A percentile compares a stretch with the other conserved stretches of the same genome.
Conservation (phyloP, 2,888 invertebrate genomes). For the Asteroscopus sphinx region DNA sequence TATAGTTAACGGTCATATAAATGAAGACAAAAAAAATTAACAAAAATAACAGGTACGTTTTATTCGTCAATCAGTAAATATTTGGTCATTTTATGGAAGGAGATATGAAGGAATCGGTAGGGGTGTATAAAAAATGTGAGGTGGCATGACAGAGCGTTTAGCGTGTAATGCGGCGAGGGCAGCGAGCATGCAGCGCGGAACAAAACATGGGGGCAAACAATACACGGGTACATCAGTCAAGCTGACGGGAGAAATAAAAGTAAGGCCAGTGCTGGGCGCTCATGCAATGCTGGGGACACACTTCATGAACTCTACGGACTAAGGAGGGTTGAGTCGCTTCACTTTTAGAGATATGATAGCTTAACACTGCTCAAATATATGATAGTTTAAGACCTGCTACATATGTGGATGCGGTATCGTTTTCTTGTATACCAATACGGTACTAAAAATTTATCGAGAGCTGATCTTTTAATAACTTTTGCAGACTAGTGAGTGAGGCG, state of each 20-base stretch:
- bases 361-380: neutral
- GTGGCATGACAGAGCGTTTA: slow-evolving; percentile 76
- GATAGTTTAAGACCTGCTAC: neutral
- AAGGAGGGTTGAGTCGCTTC: slow-evolving; percentile 17
- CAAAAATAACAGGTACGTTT: neutral
- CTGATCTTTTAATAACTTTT: too few species aligned
- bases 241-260: slow-evolving; percentile 65
- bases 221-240: slow-evolving; percentile 79
- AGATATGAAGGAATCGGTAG: slow-evolving; percentile 6
- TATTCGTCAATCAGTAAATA: neutral
- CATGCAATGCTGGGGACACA: slow-evolving; percentile 81
- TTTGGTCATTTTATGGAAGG: neutral
- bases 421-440: too few species aligned
- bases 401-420: too few species aligned
- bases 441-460: too few species aligned
- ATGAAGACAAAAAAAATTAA: too few species aligned
- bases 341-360: neutral
- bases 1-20: too few species aligned
- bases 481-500: too few species aligned
- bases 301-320: slow-evolving; percentile 49
- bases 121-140: slow-evolving; percentile 46
- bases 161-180: slow-evolving; percentile 76
- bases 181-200: slow-evolving; percentile 80
- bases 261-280: slow-evolving; percentile 58
- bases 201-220: slow-evolving; percentile 84